These are phyloP conservation scores for Dolichoris vasculosae DNA, from an alignment of 1,140 invertebrate species.

Conservation along the genomic window DNA sequence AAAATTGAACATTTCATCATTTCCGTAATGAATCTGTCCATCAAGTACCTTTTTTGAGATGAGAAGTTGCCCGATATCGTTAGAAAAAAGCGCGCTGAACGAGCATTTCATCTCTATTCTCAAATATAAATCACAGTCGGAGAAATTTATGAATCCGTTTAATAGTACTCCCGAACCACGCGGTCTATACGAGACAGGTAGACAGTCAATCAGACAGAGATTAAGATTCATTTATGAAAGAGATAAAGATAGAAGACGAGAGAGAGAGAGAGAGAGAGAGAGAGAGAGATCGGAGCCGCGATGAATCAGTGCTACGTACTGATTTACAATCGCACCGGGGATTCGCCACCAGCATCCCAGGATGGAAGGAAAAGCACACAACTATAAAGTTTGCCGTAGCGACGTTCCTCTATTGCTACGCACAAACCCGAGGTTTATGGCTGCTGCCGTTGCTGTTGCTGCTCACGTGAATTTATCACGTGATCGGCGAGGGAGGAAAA, in stretches of 20 bases:
- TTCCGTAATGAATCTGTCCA: too few relatives aligned
- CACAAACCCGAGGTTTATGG: not conserved
- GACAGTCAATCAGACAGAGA: slow-evolving; percentile 19
- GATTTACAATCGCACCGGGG: slow-evolving; percentile 42
- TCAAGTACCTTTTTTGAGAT: too few relatives aligned
- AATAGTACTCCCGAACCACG: not conserved
- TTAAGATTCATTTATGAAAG: slow-evolving; percentile 43
- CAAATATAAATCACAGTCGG: not conserved
- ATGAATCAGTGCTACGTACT: slow-evolving; percentile 38
- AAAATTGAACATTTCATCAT: too few relatives aligned
- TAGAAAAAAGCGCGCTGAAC: too few relatives aligned
- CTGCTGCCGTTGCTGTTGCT: not conserved
- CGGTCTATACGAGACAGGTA: not conserved
- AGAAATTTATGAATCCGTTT: slow-evolving; percentile 16
- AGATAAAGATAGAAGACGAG: slow-evolving; percentile 1
- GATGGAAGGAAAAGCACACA: slow-evolving; percentile 36
- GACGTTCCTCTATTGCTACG: not conserved
- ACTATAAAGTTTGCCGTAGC: slow-evolving; percentile 30
- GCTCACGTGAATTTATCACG: slow-evolving; percentile 38
- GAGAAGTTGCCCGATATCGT: too few relatives aligned
- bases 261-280: not conserved
- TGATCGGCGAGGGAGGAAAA: slow-evolving; percentile 19
- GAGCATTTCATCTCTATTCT: too few relatives aligned
- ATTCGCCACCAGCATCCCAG: not conserved
- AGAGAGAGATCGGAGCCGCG: not conserved